Base-by-base conservation (phyloP, 2,113 vertebrate genomes). In the Callorhinus ursinus region DNA sequence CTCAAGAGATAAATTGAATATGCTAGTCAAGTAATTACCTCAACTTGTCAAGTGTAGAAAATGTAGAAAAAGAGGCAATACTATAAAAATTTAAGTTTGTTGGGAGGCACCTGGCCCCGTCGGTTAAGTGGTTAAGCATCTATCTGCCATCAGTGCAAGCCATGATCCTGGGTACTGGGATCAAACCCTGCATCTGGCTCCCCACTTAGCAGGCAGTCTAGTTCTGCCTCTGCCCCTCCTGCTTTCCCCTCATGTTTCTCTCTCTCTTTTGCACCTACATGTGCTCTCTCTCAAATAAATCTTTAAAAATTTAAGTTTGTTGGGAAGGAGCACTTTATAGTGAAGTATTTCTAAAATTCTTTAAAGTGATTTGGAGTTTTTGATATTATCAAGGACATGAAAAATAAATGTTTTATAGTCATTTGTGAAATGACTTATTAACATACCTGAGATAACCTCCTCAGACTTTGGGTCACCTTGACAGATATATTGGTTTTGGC, bases 391-490 rank as follows among this genome's bases (percentile, higher is more conserved):
- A 22, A 59, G 28, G 28, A 79, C 46, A 51, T 6, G 14, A 95
- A 96, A 51, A 88, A 61, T 7, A 76, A 89, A 24, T 85, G 61
- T 77, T 72, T 85, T 12, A 63, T 36, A 79, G 7, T 88, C 2
- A n/a, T 59, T 57, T 82, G 19, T 94, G 10, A 88, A 77, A 71
- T 92, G 26, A 46, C 33, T 74, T 97, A 83, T 91, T 80, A 88
- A 80, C 42, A 72, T 55, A 71, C 42, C 15, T 57, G 83, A 76
- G 26, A 55, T 88, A 33, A 28, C 22, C 39, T 19, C 5, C n/a
- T 55, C 13, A n/a, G 72, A 19, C 4, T 84, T 33, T 74, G 5
- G 72, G 81, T 97, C 96, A 97, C 84, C 95, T 95, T 95, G 95
- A 93, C 24, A 14, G 51, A 72, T 53, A 72, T 19, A 49, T 83